Percentiles rank a stretch among this genome's conserved stretches.
These are phyloP conservation scores for Amyelois transitella DNA, from an alignment of 1,140 invertebrate genomes.

Conservation along the genomic window DNA sequence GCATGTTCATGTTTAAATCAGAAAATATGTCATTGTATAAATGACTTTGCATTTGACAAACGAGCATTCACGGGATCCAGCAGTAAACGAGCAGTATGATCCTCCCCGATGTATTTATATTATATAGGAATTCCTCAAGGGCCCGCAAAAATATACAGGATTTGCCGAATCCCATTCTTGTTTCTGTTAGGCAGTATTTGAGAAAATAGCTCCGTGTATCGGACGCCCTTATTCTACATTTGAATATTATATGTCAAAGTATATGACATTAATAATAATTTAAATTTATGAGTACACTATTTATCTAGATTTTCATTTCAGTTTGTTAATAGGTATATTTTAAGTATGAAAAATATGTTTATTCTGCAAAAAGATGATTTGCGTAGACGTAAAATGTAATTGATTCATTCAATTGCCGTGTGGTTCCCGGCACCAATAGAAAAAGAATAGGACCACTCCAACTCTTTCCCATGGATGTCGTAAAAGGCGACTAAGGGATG, in stretches of 20 bases:
- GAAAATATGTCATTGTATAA: conserved; percentile 68
- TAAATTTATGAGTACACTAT: no score
- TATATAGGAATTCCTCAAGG: conserved; percentile 62
- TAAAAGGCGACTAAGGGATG: no score
- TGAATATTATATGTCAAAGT: neutral
- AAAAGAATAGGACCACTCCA: no score
- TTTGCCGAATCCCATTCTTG: conserved; percentile 45
- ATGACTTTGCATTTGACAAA: conserved; percentile 73
- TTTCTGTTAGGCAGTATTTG: conserved; percentile 33
- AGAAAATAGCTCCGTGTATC: conserved; percentile 19
- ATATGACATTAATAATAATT: no score
- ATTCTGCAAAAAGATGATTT: no score
- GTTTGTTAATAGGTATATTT: no score
- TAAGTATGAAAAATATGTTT: no score
- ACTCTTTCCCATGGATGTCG: no score
- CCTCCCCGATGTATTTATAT: conserved; percentile 68
- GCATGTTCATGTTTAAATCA: conserved; percentile 39
- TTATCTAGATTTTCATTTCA: no score
- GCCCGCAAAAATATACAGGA: conserved; percentile 57
- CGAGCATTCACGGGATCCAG: conserved; percentile 66
- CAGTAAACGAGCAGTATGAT: conserved; percentile 67
- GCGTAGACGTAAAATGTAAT: no score
- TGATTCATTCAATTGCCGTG: no score
- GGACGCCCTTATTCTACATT: conserved; percentile 1
- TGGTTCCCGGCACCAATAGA: no score